Evolutionary conservation across 2,113 vertebrate species (phyloP).

Genomic region (Sphyrna mokarran): DNA sequence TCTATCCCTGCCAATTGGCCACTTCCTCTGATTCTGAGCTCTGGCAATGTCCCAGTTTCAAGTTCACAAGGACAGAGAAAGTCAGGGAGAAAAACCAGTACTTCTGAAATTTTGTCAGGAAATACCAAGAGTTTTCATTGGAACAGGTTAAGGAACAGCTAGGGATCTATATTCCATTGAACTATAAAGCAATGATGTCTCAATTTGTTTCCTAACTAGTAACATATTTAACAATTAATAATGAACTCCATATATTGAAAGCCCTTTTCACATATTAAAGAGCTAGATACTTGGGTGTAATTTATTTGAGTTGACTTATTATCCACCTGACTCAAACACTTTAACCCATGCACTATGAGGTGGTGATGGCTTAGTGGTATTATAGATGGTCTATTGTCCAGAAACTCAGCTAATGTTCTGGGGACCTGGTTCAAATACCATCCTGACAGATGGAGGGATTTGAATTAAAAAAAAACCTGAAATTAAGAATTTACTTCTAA

Average conservation of each 20-base stretch:
- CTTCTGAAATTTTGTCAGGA: not conserved
- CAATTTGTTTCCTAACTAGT: not conserved
- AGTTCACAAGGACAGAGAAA: not conserved
- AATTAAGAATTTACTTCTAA: too few species aligned
- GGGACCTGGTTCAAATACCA: too few species aligned
- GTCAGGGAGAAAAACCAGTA: not conserved
- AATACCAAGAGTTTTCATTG: not conserved
- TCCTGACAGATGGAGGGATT: too few species aligned
- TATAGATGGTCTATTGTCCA: too few species aligned
- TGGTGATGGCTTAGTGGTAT: too few species aligned
- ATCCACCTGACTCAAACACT: not conserved
- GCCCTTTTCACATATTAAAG: not conserved
- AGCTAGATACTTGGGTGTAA: not conserved
- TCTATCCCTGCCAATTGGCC: not conserved
- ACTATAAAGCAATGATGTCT: not conserved
- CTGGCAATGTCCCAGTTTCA: not conserved
- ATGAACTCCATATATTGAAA: not conserved
- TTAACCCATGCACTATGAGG: not conserved
- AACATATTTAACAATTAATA: not conserved
- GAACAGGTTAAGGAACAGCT: not conserved
- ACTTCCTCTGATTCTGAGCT: not conserved
- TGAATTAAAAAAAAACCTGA: too few species aligned
- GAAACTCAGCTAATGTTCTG: too few species aligned
- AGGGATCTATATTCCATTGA: not conserved
- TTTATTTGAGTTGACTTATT: not conserved